These are phyloP conservation scores for Dicyrtoma fusca DNA, from an alignment of 2,888 invertebrate species.

Conservation along the genomic window DNA sequence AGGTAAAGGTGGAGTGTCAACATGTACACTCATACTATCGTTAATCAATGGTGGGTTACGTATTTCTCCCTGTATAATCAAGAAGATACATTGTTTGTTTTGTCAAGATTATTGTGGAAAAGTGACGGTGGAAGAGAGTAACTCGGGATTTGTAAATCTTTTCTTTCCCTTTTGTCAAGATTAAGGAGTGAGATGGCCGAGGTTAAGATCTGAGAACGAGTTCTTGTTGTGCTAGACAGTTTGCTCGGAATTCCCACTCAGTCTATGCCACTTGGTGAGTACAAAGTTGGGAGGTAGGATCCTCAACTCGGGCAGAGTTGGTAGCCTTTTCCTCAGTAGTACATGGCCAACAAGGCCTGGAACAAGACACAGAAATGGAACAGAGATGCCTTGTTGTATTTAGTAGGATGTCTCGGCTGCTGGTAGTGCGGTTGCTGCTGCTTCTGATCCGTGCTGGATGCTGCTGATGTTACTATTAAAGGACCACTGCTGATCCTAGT, in stretches of 20 bases:
- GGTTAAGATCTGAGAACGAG: constrained; percentile 18
- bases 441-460: not conserved
- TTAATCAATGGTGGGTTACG: not conserved
- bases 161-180: constrained; percentile 17
- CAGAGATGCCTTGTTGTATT: constrained; percentile 33
- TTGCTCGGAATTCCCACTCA: constrained; percentile 39
- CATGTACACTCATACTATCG: constrained; percentile 1
- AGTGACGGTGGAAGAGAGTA: constrained; percentile 28
- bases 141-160: constrained; percentile 36
- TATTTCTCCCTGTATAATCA: not conserved
- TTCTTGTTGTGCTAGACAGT: constrained; percentile 35
- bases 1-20: not conserved
- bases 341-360: constrained; percentile 13
- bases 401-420: constrained; percentile 31
- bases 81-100: constrained; percentile 23
- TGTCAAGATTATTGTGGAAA: constrained; percentile 30
- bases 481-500: constrained; percentile 1
- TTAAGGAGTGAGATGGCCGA: constrained; percentile 20
- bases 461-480: constrained; percentile 14
- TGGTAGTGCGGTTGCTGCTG: constrained; percentile 10
- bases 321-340: no score
- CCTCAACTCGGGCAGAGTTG: no score
- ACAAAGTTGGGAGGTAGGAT: no score
- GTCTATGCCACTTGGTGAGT: no score
- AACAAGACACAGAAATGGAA: constrained; percentile 7